Base-by-base conservation (phyloP, 2,888 invertebrate genomes). In the Epirrhoe tristata region DNA sequence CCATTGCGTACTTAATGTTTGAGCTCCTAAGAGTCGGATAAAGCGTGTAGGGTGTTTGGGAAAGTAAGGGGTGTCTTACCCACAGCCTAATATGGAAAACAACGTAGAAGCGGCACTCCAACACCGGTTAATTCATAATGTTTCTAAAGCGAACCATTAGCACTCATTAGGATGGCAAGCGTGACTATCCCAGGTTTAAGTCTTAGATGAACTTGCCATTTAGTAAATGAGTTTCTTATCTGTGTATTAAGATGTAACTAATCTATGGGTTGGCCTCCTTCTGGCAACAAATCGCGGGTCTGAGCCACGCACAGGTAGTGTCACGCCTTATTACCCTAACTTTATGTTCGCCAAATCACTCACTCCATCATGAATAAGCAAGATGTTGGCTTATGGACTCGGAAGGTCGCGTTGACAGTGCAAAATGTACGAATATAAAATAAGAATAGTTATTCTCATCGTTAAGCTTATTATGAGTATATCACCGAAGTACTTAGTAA, bases 271-370 rank as follows among this genome's bases (percentile, higher is more conserved):
- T 80, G 81, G 80, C 80, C 81, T 82, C 80, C 78, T 82, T 84
- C 75, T 76, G 78, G 81, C 82, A 85, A 87, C 83, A 86, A 87
- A 86, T 86, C 82, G 84, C 75, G 82, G 79, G 83, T 79, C 81
- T 84, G 76, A 81, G 80, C 80, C 82, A 82, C 82, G 81, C 82
- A 80, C 88, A 90, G 89, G 90, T 89, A 87, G 82, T 84, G 86
- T 85, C 83, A 87, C 83, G 87, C 81, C 83, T 88, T 88, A 89
- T 89, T 90, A 89, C 87, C 81, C 78, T 77, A 79, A 83, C 83
- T 86, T 86, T 85, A 87, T 84, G 84, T 86, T 84, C 79, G 75
- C 81, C 80, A 82, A 89, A 91, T 90, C 88, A 89, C 85, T 89
- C 88, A 88, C 85, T 86, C 79, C 77, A 72, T 81, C 80, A 83